phyloP scores from a whole-genome alignment of 2,797 vertebrate species.

The Oryzias dopingdopingensis region DNA sequence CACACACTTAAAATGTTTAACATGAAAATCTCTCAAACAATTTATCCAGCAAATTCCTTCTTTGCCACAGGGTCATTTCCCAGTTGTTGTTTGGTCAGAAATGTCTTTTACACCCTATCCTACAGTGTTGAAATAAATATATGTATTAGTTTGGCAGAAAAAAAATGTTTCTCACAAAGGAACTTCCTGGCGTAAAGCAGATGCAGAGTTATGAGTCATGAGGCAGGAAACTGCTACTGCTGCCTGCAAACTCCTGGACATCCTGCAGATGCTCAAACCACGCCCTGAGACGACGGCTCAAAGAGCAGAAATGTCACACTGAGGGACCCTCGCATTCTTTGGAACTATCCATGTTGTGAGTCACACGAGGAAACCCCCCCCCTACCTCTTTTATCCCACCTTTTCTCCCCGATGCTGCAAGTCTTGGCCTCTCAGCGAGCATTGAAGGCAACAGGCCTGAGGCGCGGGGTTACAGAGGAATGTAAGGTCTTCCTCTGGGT shows the following conservation, averaged over 20 bases:
- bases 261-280: conserved; percentile 59
- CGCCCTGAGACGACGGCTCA: conserved; percentile 64
- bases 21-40: too few relatives aligned
- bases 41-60: too few relatives aligned
- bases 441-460: conserved; percentile 24
- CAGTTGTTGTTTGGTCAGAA: too few relatives aligned
- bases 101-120: too few relatives aligned
- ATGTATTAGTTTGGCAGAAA: too few relatives aligned
- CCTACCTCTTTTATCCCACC: conserved; percentile 19
- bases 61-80: too few relatives aligned
- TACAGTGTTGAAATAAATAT: neutral
- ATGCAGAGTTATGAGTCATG: conserved; percentile 47
- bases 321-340: conserved; percentile 46
- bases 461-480: conserved; percentile 56
- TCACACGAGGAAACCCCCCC: conserved; percentile 19
- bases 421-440: conserved; percentile 5
- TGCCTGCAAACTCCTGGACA: conserved; percentile 37
- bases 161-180: neutral
- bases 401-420: conserved; percentile 14
- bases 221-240: conserved; percentile 49
- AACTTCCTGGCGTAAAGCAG: neutral
- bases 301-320: conserved; percentile 54
- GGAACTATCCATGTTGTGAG: conserved; percentile 37
- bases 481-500: conserved; percentile 65
- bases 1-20: too few relatives aligned